Evolutionary conservation across 2,888 invertebrate species (phyloP).

Genomic region (Mythimna loreyi): DNA sequence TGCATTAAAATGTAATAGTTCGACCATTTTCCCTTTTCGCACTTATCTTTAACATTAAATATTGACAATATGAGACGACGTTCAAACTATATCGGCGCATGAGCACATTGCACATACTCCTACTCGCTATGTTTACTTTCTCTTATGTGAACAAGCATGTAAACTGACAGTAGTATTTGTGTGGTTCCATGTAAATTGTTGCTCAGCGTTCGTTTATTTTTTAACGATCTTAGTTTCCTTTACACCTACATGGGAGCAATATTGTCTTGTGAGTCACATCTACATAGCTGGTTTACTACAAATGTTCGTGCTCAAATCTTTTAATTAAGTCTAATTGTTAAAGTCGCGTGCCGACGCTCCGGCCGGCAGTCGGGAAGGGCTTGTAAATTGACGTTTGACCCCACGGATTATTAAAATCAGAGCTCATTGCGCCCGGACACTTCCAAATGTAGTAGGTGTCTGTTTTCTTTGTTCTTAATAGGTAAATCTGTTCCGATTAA

Average conservation of each 20-base stretch:
- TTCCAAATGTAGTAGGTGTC: conserved; percentile 45
- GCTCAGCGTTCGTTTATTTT: conserved; percentile 40
- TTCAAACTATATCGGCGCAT: conserved; percentile 7
- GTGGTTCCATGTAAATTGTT: conserved; percentile 33
- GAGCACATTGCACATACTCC: neutral
- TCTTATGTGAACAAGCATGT: neutral
- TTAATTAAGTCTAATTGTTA: conserved; percentile 81
- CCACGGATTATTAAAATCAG: conserved; percentile 81
- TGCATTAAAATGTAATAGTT: no score
- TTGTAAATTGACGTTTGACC: conserved; percentile 82
- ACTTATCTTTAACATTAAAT: conserved; percentile 31
- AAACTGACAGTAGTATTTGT: conserved; percentile 5
- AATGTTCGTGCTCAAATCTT: conserved; percentile 73
- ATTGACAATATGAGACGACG: conserved; percentile 29
- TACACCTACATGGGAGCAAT: conserved; percentile 58
- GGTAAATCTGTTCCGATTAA: conserved; percentile 29
- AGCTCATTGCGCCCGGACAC: conserved; percentile 51
- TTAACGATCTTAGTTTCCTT: conserved; percentile 57
- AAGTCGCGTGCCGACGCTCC: conserved; percentile 68
- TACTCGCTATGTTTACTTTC: conserved; percentile 9
- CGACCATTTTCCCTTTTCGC: conserved; percentile 5
- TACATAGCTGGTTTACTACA: conserved; percentile 61
- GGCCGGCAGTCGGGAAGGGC: conserved; percentile 65
- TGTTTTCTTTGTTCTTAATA: conserved; percentile 48
- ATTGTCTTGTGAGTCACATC: conserved; percentile 66